These are phyloP conservation scores for Formica exsecta DNA, from an alignment of 1,140 invertebrate species.

Conservation along the genomic window DNA sequence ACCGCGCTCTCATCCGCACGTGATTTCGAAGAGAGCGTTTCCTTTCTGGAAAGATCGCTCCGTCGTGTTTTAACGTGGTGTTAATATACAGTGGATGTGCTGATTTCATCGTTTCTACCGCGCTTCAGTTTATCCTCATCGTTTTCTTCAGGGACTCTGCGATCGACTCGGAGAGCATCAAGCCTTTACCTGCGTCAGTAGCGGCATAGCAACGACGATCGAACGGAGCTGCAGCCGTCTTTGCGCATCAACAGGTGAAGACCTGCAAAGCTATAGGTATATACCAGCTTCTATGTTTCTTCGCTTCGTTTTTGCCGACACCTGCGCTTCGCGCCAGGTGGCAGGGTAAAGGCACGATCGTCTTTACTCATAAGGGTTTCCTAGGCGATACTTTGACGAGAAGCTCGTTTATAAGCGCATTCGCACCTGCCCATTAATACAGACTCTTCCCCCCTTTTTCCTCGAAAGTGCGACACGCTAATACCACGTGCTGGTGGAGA, in stretches of 20 bases:
- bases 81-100: slow-evolving; percentile 65
- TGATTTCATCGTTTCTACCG: slow-evolving; percentile 5
- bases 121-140: background rate
- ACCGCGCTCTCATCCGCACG: background rate
- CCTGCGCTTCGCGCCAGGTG: slow-evolving; percentile 68
- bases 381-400: background rate
- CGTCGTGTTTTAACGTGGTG: slow-evolving; percentile 44
- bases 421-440: background rate
- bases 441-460: slow-evolving; percentile 12
- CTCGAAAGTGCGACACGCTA: slow-evolving; percentile 28
- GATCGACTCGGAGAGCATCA: slow-evolving; percentile 57
- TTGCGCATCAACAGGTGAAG: slow-evolving; percentile 82
- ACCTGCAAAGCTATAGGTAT: slow-evolving; percentile 77
- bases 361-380: slow-evolving; percentile 10
- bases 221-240: slow-evolving; percentile 28
- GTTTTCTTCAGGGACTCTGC: slow-evolving; percentile 40
- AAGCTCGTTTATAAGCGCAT: background rate
- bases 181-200: slow-evolving; percentile 14
- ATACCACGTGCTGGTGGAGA: slow-evolving; percentile 56
- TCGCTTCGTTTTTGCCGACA: slow-evolving; percentile 23
- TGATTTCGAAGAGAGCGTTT: background rate
- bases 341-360: background rate
- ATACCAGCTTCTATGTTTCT: slow-evolving; percentile 65
- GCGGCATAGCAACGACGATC: slow-evolving; percentile 66
- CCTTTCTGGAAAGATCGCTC: background rate